phyloP scores from a whole-genome alignment of 2,888 invertebrate genomes.

The Epinotia demarniana region DNA sequence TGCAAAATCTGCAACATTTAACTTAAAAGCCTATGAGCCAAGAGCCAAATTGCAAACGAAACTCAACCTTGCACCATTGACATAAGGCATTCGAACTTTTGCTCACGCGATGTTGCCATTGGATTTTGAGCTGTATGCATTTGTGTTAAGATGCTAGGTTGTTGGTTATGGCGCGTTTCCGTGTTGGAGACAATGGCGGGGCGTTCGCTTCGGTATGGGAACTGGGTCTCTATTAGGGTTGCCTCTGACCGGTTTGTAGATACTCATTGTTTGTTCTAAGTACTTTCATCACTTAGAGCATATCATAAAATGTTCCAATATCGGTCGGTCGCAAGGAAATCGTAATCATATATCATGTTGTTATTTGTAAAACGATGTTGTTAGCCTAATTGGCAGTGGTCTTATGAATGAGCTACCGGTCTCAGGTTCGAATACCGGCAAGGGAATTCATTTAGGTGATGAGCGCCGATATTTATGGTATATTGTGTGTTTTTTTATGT shows the following conservation, averaged over 20 bases:
- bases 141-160: conserved; percentile 18
- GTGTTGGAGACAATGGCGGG: conserved; percentile 32
- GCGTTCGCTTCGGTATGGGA: conserved; percentile 34
- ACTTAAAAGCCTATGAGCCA: conserved; percentile 19
- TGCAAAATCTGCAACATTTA: conserved; percentile 20
- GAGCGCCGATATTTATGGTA: too few species aligned
- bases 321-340: too few species aligned
- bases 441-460: too few species aligned
- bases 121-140: not conserved
- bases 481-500: too few species aligned
- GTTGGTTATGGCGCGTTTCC: conserved; percentile 17
- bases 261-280: not conserved
- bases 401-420: too few species aligned
- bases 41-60: not conserved
- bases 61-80: not conserved
- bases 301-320: not conserved
- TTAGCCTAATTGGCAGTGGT: too few species aligned
- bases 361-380: too few species aligned
- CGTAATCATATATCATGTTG: too few species aligned
- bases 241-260: conserved; percentile 20
- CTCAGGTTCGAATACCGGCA: too few species aligned
- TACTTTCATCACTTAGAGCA: not conserved
- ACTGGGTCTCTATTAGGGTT: conserved; percentile 40
- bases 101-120: not conserved
- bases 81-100: not conserved